A percentile compares a stretch with the other conserved stretches of the same genome.
phyloP scores from a whole-genome alignment of 2,113 vertebrate genomes.

The Phalacrocorax carbo region DNA sequence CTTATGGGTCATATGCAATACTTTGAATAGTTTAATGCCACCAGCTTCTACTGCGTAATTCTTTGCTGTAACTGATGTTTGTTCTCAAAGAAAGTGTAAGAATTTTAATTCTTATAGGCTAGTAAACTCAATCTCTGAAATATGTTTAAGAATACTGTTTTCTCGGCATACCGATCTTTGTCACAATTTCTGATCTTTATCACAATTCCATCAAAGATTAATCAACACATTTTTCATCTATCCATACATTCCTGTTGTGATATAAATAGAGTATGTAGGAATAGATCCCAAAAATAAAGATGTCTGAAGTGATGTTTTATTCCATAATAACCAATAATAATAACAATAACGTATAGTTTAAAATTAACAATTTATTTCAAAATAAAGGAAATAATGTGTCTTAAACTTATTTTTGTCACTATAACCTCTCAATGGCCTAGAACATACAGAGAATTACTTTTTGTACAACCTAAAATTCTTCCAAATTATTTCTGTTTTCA shows the following conservation, averaged over 20 bases:
- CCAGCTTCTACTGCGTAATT: background rate
- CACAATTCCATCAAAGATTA: background rate
- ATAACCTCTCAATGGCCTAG: background rate
- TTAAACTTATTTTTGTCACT: background rate
- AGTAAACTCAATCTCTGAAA: background rate
- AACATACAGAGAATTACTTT: background rate
- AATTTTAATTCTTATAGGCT: background rate
- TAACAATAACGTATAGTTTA: background rate
- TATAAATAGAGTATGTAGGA: background rate
- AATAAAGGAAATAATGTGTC: background rate
- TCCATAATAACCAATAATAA: background rate
- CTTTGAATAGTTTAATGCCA: background rate
- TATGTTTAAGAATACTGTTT: background rate
- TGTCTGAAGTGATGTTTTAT: background rate
- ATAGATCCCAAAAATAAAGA: background rate
- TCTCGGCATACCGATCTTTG: background rate
- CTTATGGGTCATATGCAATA: rapidly evolving
- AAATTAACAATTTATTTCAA: background rate
- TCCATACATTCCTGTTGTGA: background rate
- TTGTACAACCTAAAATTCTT: background rate
- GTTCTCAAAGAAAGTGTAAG: background rate
- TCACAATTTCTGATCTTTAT: background rate
- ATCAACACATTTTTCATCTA: background rate
- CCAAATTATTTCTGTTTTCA: background rate
- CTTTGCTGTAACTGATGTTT: background rate